These are phyloP conservation scores for Falco novaeseelandiae DNA, from an alignment of 2,797 vertebrate species.

Conservation along the genomic window DNA sequence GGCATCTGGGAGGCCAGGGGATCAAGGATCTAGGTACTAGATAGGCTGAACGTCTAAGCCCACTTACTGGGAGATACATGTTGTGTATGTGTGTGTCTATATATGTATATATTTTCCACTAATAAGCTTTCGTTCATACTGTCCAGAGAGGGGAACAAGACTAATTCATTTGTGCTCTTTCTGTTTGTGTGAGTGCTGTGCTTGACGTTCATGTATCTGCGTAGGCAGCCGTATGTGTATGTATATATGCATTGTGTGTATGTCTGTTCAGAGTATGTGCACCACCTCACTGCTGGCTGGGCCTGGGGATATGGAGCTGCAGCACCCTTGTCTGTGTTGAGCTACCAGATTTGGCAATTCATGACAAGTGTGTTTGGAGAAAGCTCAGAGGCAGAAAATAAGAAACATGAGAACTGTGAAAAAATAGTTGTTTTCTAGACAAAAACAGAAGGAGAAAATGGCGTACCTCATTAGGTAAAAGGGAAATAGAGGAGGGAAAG, in stretches of 20 bases:
- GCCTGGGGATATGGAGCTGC: not conserved
- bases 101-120: not conserved
- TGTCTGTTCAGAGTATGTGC: not conserved
- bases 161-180: not conserved
- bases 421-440: not conserved
- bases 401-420: not conserved
- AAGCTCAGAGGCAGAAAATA: not conserved
- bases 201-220: not conserved
- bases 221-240: not conserved
- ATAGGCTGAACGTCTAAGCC: not conserved
- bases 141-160: not conserved
- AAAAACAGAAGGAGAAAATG: not conserved
- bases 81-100: not conserved
- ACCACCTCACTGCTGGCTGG: not conserved
- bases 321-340: not conserved
- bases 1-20: not conserved
- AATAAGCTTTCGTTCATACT: not conserved
- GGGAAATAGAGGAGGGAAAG: not conserved
- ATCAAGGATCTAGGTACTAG: not conserved
- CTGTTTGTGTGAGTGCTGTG: not conserved
- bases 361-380: not conserved
- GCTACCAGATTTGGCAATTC: not conserved
- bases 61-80: not conserved
- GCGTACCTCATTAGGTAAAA: accelerated
- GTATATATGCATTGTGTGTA: not conserved